Percentiles rank a stretch among this genome's conserved stretches.
Evolutionary conservation across 2,797 vertebrate species (phyloP).

Genomic region (Holocentrus rufus): DNA sequence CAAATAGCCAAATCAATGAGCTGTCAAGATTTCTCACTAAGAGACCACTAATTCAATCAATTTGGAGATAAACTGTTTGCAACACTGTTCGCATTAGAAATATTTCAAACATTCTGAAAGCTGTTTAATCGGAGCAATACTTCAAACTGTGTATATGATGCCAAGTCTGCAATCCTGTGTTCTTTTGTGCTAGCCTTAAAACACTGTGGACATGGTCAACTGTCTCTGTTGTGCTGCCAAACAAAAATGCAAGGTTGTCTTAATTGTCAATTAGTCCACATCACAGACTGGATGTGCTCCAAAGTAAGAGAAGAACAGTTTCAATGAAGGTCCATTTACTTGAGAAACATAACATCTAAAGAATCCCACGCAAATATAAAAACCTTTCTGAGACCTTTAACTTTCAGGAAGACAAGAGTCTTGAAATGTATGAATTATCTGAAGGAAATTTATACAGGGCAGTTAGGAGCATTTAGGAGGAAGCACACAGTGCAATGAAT

Average conservation of each 20-base stretch:
- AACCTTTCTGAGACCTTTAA: slow-evolving; percentile 30
- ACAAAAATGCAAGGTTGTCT: not conserved
- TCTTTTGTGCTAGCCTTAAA: no score
- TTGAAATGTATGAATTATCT: slow-evolving; percentile 34
- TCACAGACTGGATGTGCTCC: not conserved
- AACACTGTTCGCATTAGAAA: slow-evolving; percentile 6
- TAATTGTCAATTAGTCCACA: not conserved
- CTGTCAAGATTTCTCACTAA: slow-evolving; percentile 34
- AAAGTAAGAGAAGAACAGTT: not conserved
- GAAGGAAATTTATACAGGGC: slow-evolving; percentile 18
- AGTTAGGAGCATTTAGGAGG: slow-evolving; percentile 20
- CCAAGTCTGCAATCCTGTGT: no score
- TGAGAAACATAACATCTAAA: slow-evolving; percentile 1
- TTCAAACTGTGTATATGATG: no score
- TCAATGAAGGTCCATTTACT: not conserved
- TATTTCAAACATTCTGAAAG: not conserved
- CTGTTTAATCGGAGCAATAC: no score
- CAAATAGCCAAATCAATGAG: slow-evolving; percentile 40
- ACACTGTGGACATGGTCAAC: no score
- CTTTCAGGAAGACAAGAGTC: slow-evolving; percentile 22
- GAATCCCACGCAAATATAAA: slow-evolving; percentile 6
- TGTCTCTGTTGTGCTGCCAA: no score
- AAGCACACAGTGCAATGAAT: slow-evolving; percentile 33
- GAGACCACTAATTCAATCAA: slow-evolving; percentile 39
- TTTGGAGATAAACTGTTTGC: slow-evolving; percentile 34